These are phyloP conservation scores for Oncopeltus fasciatus DNA, from an alignment of 1,140 invertebrate genomes.

Conservation along the genomic window DNA sequence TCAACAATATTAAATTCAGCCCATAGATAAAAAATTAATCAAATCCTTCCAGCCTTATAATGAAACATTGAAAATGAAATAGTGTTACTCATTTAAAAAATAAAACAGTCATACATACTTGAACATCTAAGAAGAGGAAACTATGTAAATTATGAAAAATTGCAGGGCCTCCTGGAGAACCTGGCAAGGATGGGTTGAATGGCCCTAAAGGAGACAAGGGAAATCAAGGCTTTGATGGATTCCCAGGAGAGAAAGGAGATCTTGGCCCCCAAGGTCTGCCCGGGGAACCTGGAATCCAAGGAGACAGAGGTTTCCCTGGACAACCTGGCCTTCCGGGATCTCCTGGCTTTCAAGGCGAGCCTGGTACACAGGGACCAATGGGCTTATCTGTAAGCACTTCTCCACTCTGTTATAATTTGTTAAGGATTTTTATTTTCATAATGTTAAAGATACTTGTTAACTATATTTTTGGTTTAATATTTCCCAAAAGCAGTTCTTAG, in stretches of 20 bases:
- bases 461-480: too few species aligned
- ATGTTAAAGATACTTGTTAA: too few species aligned
- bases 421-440: too few species aligned
- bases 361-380: constrained; percentile 26
- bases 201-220: constrained; percentile 12
- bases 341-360: constrained; percentile 20
- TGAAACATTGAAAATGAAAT: too few species aligned
- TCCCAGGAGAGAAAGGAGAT: constrained; percentile 33
- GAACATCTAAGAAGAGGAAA: too few species aligned
- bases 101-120: too few species aligned
- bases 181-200: constrained; percentile 16
- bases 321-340: constrained; percentile 23
- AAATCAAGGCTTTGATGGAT: constrained; percentile 23
- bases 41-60: too few species aligned
- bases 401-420: background rate
- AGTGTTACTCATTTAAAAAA: too few species aligned
- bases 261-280: constrained; percentile 33
- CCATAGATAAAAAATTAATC: too few species aligned
- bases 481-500: too few species aligned
- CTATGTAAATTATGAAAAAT: background rate
- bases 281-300: constrained; percentile 22
- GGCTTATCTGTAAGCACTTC: constrained; percentile 23
- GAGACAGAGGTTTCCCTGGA: constrained; percentile 24
- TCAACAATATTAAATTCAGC: too few species aligned
- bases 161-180: constrained; percentile 42